A percentile compares a stretch with the other conserved stretches of the same genome.
phyloP scores from a whole-genome alignment of 2,797 vertebrate genomes.

The Betta splendens region DNA sequence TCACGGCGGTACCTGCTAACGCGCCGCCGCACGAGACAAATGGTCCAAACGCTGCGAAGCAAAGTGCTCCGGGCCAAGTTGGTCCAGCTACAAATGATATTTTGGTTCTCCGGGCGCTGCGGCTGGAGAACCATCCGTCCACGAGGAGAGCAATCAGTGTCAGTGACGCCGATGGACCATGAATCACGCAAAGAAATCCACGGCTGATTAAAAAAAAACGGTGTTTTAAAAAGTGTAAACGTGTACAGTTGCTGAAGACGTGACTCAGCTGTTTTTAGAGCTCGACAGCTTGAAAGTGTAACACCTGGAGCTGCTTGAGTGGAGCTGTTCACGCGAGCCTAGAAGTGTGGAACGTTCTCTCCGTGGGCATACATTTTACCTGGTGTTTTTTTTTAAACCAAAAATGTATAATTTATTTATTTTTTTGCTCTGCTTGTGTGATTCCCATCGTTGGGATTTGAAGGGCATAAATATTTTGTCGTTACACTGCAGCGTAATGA shows the following conservation, averaged over 20 bases:
- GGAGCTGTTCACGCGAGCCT: conserved; percentile 1
- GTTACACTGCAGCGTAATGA: background rate
- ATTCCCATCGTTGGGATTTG: background rate
- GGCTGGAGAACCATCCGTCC: conserved; percentile 48
- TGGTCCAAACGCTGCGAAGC: conserved; percentile 23
- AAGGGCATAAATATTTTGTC: background rate
- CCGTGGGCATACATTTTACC: conserved; percentile 9
- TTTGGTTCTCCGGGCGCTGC: conserved; percentile 39
- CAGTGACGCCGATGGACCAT: conserved; percentile 48
- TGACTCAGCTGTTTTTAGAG: conserved; percentile 1
- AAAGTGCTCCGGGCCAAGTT: conserved; percentile 25
- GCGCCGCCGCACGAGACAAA: conserved; percentile 39
- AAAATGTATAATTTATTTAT: conserved; percentile 4
- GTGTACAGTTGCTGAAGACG: background rate
- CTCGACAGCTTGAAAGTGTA: conserved; percentile 15
- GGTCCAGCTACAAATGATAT: conserved; percentile 55
- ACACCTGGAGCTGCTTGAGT: conserved; percentile 24
- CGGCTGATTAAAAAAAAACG: conserved; percentile 50
- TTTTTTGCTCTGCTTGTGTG: background rate
- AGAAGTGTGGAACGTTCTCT: conserved; percentile 9
- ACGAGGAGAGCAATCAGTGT: conserved; percentile 62
- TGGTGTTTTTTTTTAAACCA: conserved; percentile 8
- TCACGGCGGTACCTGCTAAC: conserved; percentile 33
- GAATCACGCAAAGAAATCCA: conserved; percentile 46
- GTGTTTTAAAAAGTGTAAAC: conserved; percentile 1